A percentile compares a stretch with the other conserved stretches of the same genome.
Evolutionary conservation across 2,113 vertebrate species (phyloP).

Genomic region (Lipotes vexillifer): DNA sequence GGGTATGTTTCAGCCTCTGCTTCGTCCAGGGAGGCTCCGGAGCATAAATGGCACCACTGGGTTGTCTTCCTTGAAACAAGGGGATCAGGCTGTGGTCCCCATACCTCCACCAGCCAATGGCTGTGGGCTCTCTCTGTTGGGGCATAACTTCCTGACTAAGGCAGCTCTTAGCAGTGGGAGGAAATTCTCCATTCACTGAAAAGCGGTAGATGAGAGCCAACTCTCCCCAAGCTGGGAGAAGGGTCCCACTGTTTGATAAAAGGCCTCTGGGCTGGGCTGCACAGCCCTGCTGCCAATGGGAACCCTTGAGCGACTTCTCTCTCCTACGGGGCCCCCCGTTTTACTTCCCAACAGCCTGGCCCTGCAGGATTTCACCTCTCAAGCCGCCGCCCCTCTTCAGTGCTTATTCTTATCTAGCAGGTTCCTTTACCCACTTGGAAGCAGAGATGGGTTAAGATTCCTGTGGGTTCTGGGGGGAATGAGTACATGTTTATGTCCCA

Average conservation of each 20-base stretch:
- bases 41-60: not conserved
- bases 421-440: not conserved
- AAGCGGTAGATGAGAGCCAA: not conserved
- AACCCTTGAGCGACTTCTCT: no score
- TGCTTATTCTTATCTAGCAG: not conserved
- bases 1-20: not conserved
- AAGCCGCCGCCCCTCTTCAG: not conserved
- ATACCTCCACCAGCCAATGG: no score
- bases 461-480: not conserved
- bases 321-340: fast-evolving
- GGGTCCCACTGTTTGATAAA: not conserved
- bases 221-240: not conserved
- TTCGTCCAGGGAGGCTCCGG: not conserved
- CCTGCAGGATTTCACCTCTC: no score
- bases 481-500: not conserved
- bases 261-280: not conserved
- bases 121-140: not conserved
- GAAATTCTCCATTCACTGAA: not conserved
- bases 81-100: not conserved
- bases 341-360: not conserved
- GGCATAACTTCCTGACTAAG: not conserved
- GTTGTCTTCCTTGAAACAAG: not conserved
- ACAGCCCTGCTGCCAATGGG: not conserved
- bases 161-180: not conserved
- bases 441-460: not conserved